Base-by-base conservation (phyloP, 2,888 invertebrate genomes). In the Plebejus melissa region DNA sequence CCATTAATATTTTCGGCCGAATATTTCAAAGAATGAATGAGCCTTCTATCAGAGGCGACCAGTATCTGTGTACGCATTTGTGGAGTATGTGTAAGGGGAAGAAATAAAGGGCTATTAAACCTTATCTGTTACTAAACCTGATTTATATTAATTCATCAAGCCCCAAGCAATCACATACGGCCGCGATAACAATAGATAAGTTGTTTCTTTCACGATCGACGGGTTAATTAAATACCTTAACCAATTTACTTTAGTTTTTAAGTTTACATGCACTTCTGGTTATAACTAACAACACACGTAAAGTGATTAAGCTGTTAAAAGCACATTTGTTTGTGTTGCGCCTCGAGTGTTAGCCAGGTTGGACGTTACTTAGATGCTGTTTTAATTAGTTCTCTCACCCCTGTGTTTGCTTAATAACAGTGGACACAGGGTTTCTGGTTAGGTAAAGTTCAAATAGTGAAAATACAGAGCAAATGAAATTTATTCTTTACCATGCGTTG, bases 341-440 rank as follows among this genome's bases (percentile, higher is more conserved):
- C 46, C 46, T 46, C 46, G 41, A 22, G 41, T 22, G 70, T 71
- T 46, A 71, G 70, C 28, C 46, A 22, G 70, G 46, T 70, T 28
- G 28, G 70, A 46, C 9, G 1, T 71, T 46, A 46, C 28, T 2
- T 71, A 28, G 70, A 46, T 11, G 70, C 70, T 70, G 46, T 71
- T 71, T 71, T 71, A 71, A 46, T 71, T 71, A 71, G 70, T 71
- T 46, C 46, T 71, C n/a, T 22, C 46, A 11, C 70, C 22, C 41
- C 41, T 46, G 28, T 71, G 38, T 65, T 32, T 65, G 65, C 28
- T 32, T 11, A 32, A 7, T 71, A 41, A 41, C 70, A 41, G 38
- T n/a, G 41, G 41, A 71, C 38, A 38, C 41, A 50, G 50, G 4
- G 13, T 6, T 71, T 6, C 16, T 16, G 22, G 41, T 38, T 41